phyloP scores from a whole-genome alignment of 2,888 invertebrate species.

The Escarpia spicata region DNA sequence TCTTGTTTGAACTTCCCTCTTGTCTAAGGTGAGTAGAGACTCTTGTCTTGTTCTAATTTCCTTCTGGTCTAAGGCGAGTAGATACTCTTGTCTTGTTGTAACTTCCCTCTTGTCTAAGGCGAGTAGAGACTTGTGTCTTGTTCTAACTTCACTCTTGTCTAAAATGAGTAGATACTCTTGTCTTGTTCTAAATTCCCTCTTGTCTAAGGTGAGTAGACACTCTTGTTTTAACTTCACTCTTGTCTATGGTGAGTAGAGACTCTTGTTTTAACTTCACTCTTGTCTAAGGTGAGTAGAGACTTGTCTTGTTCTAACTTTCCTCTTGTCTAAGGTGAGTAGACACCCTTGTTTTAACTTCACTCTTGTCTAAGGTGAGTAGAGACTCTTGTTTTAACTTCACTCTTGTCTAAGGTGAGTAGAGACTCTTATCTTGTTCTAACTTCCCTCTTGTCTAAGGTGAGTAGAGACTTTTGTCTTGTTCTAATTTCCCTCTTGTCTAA shows the following conservation, averaged over 20 bases:
- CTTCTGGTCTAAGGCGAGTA: slow-evolving; percentile 70
- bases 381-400: background rate
- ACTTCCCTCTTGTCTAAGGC: background rate
- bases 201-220: slow-evolving; percentile 70
- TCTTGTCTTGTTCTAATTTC: too few relatives aligned
- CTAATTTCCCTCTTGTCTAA: background rate
- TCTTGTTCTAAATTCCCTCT: too few relatives aligned
- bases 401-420: background rate
- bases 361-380: slow-evolving; percentile 71
- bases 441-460: background rate
- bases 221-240: too few relatives aligned
- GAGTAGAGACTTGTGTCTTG: background rate
- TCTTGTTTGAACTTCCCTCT: background rate
- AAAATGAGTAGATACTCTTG: background rate
- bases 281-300: too few relatives aligned
- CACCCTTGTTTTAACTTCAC: too few relatives aligned
- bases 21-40: background rate
- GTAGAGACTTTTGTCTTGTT: background rate
- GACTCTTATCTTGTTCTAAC: background rate
- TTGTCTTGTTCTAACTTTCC: too few relatives aligned
- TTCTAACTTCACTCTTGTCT: background rate
- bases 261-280: too few relatives aligned
- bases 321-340: too few relatives aligned
- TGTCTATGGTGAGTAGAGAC: too few relatives aligned
- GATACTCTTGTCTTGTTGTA: background rate